Evolutionary conservation across 1,140 invertebrate genomes (phyloP), one percentile per base, ranked within the genome.

Genomic region (Panagrolaimus sp.): DNA sequence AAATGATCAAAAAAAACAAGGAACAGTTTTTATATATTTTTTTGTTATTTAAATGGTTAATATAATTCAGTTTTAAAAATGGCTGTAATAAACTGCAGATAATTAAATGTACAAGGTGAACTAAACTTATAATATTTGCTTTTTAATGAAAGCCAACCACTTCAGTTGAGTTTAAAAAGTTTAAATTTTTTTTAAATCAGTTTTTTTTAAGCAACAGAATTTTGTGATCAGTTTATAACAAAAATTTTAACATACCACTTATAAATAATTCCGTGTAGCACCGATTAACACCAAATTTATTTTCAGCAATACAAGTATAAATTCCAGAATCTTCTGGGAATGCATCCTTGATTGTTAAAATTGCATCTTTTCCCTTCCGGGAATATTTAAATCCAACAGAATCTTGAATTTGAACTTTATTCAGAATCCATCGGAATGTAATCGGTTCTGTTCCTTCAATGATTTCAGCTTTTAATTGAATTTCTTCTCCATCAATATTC

Each of bases 251-350:
- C 69, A 28, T 65, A 79, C 77, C 78, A 65, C 28, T 68, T 65
- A 79, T 65, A 45, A 72, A 68, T 26, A 79, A 58, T 43, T 70
- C 67, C 65, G 78, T 69, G 32, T 67, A 62, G 64, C 71, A 71
- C 46, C 52, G 67, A 14, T 70, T 70, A 28, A 48, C 43, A 62
- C 77, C 77, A 43, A 38, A 80, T 64, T 87, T 90, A 81, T 94
- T 94, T 62, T 88, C 90, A 0, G 92, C 92, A 77, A 91, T 87
- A 81, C 91, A 94, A 21, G 91, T 92, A 77, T 94, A 94, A 5
- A 90, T 91, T 21, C 92, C 92, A 38, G 91, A 90, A 86, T 95
- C 92, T 85, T 94, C 92, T 1, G 92, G 91, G 76, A 93, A 89
- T 9, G 90, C 90, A 73, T 92, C 90, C 86, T 32, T 48, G 15